Conservation (phyloP, 2,797 vertebrate genomes). For the Monodelphis domestica region DNA sequence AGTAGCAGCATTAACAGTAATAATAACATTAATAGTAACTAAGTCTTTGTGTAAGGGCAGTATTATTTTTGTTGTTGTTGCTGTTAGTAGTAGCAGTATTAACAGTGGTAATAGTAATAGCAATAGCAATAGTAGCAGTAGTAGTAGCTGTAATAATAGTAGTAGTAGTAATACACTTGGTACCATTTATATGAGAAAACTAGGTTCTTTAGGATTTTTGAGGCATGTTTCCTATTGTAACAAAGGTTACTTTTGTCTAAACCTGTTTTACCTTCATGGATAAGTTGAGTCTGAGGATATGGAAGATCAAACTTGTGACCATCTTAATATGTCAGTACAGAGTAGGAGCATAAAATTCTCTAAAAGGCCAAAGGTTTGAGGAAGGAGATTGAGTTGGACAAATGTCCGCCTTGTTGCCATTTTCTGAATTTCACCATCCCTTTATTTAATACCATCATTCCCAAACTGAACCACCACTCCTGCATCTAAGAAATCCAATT, state of each 20-base stretch:
- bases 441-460: neutral
- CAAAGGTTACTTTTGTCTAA: constrained; percentile 10
- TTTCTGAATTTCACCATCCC: neutral
- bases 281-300: neutral
- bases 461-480: neutral
- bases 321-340: too few relatives aligned
- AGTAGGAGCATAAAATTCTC: neutral
- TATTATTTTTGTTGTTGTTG: too few relatives aligned
- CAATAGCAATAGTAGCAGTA: too few relatives aligned
- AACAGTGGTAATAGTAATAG: too few relatives aligned
- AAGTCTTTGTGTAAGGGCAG: too few relatives aligned
- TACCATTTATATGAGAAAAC: neutral
- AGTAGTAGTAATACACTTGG: neutral
- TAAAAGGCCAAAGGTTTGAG: neutral
- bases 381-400: neutral
- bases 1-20: neutral
- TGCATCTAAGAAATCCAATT: neutral
- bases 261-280: neutral
- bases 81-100: too few relatives aligned
- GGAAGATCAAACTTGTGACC: neutral
- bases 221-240: constrained; percentile 7
- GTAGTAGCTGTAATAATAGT: too few relatives aligned
- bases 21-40: too few relatives aligned
- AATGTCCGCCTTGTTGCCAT: neutral
- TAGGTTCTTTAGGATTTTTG: neutral